Percentiles rank a stretch among this genome's conserved stretches.
These are phyloP conservation scores for Odontocolon sp. DNA, from an alignment of 2,888 invertebrate genomes.

Conservation along the genomic window DNA sequence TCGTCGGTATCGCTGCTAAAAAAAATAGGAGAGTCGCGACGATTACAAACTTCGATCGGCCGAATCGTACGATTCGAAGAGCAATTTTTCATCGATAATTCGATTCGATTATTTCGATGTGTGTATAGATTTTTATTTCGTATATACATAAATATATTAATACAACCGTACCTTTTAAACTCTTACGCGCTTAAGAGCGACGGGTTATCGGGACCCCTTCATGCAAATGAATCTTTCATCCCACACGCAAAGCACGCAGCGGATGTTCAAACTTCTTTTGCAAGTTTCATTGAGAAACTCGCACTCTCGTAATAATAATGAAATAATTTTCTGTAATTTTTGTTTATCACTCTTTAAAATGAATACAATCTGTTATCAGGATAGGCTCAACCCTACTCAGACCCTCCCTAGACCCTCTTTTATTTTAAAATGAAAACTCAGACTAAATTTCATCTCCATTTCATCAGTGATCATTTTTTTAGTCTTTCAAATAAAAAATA, in stretches of 20 bases:
- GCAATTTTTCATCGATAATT: conserved; percentile 5
- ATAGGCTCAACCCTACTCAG: too few species aligned
- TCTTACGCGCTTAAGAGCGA: conserved; percentile 19
- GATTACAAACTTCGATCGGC: conserved; percentile 33
- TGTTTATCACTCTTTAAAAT: too few species aligned
- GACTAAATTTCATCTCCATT: too few species aligned
- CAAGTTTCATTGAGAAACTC: conserved; percentile 26
- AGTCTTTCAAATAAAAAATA: too few species aligned
- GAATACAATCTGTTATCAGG: too few species aligned
- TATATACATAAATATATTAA: background rate
- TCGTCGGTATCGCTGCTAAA: too few species aligned
- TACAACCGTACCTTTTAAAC: conserved; percentile 26
- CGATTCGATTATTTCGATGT: too few species aligned
- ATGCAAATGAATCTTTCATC: conserved; percentile 28
- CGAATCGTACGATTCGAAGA: conserved; percentile 3
- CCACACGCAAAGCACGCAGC: conserved; percentile 14
- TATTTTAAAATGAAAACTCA: too few species aligned
- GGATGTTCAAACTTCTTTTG: conserved; percentile 9
- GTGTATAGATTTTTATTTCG: too few species aligned
- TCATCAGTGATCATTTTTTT: too few species aligned
- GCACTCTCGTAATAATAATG: background rate
- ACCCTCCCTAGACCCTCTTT: too few species aligned
- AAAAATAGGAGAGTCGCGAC: conserved; percentile 39
- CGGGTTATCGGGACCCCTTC: conserved; percentile 1
- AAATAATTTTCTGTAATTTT: too few species aligned